phyloP scores from a whole-genome alignment of 2,797 vertebrate species.

The Pelochelys cantorii region DNA sequence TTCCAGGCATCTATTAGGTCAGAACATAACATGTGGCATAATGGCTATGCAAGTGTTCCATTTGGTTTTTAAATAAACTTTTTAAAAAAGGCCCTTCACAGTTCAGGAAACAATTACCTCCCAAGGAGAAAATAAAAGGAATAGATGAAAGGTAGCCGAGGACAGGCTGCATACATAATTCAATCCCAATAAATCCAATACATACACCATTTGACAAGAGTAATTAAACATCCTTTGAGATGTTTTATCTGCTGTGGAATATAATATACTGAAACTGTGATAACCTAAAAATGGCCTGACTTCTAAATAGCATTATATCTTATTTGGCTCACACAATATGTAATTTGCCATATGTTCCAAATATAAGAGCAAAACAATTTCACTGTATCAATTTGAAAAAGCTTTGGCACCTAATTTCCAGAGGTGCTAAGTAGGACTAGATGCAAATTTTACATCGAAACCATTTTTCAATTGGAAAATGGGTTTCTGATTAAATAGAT shows the following conservation, averaged over 20 bases:
- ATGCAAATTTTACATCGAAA: neutral
- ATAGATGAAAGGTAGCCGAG: neutral
- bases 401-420: neutral
- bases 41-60: neutral
- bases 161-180: neutral
- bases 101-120: neutral
- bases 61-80: neutral
- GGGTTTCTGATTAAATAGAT: neutral
- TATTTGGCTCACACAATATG: neutral
- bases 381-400: neutral
- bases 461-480: neutral
- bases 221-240: neutral
- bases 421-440: neutral
- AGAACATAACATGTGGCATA: neutral
- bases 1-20: fast-evolving
- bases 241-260: neutral
- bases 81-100: neutral
- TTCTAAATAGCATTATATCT: neutral
- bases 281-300: neutral
- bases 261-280: neutral
- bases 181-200: neutral
- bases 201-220: neutral
- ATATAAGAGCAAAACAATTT: neutral
- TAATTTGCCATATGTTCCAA: neutral
- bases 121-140: neutral